Base-by-base conservation (phyloP, 2,888 invertebrate genomes). In the Emesis furor region DNA sequence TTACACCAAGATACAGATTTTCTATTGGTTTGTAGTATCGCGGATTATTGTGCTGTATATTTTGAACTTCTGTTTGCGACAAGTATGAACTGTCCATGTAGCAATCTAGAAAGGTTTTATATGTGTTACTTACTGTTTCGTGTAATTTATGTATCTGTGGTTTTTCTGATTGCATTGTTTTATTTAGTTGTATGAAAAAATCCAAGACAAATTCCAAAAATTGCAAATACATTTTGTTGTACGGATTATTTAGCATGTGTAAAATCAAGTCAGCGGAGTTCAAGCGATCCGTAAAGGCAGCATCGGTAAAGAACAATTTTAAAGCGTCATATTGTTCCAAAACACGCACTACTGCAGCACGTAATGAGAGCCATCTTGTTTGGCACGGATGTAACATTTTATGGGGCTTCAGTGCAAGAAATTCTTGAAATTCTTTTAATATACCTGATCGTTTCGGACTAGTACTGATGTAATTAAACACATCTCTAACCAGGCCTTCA, bases 331-430 rank as follows among this genome's bases (percentile, higher is more conserved):
- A 51, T 51, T 51, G 51, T 51, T 51, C n/a, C 51, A 51, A 46
- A 51, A 51, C 51, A 10, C 51, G 51, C 51, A 51, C 12, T 10
- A 51, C 12, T 10, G 10, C n/a, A 51, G 51, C 8, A 51, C 51
- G 51, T 51, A 51, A 51, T 51, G n/a, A 51, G n/a, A 51, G 51
- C 51, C n/a, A 51, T 51, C 51, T 51, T 51, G 51, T 51, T 51
- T 51, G 51, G 3, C 51, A 51, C 51, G 51, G 51, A 51, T 51
- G 51, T 51, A 51, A 51, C 12, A 51, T 51, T 46, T 46, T 51
- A n/a, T 51, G 51, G 51, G 46, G 46, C 46, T 46, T 46, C 46
- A 51, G 51, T 51, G 51, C 51, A 51, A 51, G 12, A 51, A 51
- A 51, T 12, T 51, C 51, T 24, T 24, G 24, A 24, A 24, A 24